Evolutionary conservation across 2,113 vertebrate species (phyloP).

Genomic region (Clarias batrachus): DNA sequence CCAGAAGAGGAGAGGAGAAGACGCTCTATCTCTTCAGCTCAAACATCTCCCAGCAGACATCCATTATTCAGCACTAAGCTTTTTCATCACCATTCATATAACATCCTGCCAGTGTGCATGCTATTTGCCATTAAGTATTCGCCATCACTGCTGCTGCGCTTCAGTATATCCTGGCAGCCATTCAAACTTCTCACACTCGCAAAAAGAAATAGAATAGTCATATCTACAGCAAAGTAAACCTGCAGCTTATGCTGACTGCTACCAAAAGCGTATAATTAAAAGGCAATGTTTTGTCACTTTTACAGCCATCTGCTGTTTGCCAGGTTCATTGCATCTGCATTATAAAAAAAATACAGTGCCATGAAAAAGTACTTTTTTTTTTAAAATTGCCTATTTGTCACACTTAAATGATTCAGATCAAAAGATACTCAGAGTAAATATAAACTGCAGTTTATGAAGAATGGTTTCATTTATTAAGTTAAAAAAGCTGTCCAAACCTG

Average conservation of each 20-base stretch:
- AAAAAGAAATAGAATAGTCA: background rate
- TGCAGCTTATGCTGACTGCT: background rate
- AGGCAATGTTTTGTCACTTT: background rate
- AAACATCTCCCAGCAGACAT: slow-evolving; percentile 44
- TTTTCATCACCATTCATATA: slow-evolving; percentile 46
- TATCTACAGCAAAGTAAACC: background rate
- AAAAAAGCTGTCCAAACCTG: too few species aligned
- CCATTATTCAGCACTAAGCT: slow-evolving; percentile 49
- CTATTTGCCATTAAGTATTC: slow-evolving; percentile 18
- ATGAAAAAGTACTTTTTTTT: too few species aligned
- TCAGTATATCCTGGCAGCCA: slow-evolving; percentile 2
- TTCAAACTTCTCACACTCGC: background rate
- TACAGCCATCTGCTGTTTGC: background rate
- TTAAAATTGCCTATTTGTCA: too few species aligned
- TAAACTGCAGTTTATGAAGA: too few species aligned
- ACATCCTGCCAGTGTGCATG: slow-evolving; percentile 20
- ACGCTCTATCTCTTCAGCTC: slow-evolving; percentile 18
- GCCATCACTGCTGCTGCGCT: background rate
- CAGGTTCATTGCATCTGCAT: background rate
- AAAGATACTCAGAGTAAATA: too few species aligned
- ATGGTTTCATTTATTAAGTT: too few species aligned
- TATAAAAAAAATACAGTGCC: too few species aligned
- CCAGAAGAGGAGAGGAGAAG: background rate
- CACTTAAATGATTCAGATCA: too few species aligned
- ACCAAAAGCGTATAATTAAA: background rate